These are phyloP conservation scores for Lasiommata megera DNA, from an alignment of 2,888 invertebrate species.

Conservation along the genomic window DNA sequence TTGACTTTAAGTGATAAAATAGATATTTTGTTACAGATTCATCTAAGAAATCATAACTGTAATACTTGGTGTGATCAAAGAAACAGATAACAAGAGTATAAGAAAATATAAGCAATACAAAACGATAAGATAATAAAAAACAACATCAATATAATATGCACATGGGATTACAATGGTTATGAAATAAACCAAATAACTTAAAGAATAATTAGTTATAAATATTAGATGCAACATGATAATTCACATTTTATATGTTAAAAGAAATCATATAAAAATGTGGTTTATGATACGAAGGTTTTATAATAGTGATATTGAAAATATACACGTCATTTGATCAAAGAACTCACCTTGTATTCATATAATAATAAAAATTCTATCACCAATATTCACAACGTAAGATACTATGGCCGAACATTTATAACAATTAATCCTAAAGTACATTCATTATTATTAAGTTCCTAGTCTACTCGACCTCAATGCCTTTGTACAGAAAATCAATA, in stretches of 20 bases:
- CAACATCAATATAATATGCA: constrained; percentile 12
- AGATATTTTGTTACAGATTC: too few species aligned
- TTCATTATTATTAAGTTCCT: constrained; percentile 17
- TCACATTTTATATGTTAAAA: background rate
- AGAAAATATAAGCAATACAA: constrained; percentile 1
- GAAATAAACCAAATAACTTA: background rate
- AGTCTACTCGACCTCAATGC: constrained; percentile 37
- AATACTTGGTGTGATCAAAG: background rate
- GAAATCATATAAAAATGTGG: constrained; percentile 7
- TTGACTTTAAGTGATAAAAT: too few species aligned
- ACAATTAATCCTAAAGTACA: constrained; percentile 21
- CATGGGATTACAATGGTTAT: constrained; percentile 23
- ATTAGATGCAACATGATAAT: background rate
- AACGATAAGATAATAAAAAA: constrained; percentile 19
- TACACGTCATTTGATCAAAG: constrained; percentile 66
- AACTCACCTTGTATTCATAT: constrained; percentile 49
- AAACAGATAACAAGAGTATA: background rate
- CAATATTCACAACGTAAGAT: constrained; percentile 43
- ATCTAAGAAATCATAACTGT: background rate
- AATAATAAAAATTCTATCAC: constrained; percentile 41
- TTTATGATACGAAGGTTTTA: constrained; percentile 16
- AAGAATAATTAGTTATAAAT: background rate
- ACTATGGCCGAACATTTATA: constrained; percentile 33
- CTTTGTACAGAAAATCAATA: constrained; percentile 60
- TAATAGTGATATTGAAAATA: constrained; percentile 37